Base-by-base conservation (phyloP, 2,888 invertebrate species). In the Tribolium freemani region DNA sequence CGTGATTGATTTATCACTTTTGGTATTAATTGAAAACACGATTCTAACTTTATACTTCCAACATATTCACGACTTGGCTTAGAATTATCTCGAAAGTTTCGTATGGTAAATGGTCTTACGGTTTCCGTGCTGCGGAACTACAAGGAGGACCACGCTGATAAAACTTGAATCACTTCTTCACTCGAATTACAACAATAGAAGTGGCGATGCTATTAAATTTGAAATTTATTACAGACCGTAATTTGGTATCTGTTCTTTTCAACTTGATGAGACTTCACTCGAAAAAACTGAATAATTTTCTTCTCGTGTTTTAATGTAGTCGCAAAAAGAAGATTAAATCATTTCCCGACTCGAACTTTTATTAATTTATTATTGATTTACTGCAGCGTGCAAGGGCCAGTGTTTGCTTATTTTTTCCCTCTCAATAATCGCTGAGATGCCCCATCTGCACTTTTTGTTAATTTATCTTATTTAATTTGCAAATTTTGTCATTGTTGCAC, bases 1-100 rank as follows among this genome's bases (percentile, higher is more conserved):
- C n/a, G 26, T 11, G 60, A 60, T 46, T 60, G 60, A 60, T 60
- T 60, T 46, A 60, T 48, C 46, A 60, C 46, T 60, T 60, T 60
- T 26, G 5, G 16, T 46, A 48, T 11, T 60, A 60, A 60, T 46
- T 60, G 46, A 60, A 60, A 60, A 46, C 26, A 60, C 9, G 21
- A 26, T 9, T 20, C 48, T 26, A 46, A 60, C 46, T 60, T 60
- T 48, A 58, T 48, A 48, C 26, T 60, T 60, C n/a, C 11, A 60
- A 20, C 60, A 13, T 48, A 46, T 60, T 48, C 30, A 21, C 26
- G 26, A 20, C 44, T 58, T 2, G 20, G 11, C 31, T 51, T 51
- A 20, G 44, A 44, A 44, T 44, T 58, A 58, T 58, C 57, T 44
- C 9, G 44, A 58, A 58, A 58, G 16, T 58, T 58, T 44, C 44